These are phyloP conservation scores for Metallyticus violacea DNA, from an alignment of 2,888 invertebrate species.

Conservation along the genomic window DNA sequence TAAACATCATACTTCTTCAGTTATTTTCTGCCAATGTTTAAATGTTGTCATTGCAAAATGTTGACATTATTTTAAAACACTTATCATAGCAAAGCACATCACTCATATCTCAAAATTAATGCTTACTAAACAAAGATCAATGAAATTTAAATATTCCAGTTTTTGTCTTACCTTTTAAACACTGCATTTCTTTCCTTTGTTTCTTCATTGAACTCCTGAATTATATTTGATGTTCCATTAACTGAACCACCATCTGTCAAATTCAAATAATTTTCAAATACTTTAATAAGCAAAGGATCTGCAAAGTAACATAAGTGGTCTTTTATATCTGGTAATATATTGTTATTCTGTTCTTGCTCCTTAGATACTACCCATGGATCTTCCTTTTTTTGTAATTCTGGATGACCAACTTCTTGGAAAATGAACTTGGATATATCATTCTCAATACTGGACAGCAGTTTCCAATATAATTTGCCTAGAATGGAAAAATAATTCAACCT, in stretches of 20 bases:
- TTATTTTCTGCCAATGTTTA: too few relatives aligned
- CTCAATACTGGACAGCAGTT: not conserved
- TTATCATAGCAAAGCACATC: too few relatives aligned
- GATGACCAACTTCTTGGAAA: not conserved
- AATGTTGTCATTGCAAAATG: too few relatives aligned
- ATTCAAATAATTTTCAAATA: constrained; percentile 7
- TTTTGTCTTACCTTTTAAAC: not conserved
- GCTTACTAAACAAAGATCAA: too few relatives aligned
- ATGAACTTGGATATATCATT: not conserved
- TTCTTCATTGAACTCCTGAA: not conserved
- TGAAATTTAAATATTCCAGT: too few relatives aligned
- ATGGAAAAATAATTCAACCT: not conserved
- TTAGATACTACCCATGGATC: not conserved
- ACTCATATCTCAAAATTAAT: too few relatives aligned
- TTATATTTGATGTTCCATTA: not conserved
- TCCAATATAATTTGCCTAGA: not conserved
- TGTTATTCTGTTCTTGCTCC: not conserved
- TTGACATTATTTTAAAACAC: too few relatives aligned
- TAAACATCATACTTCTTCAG: not conserved
- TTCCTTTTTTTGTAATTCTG: not conserved
- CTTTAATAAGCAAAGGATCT: constrained; percentile 2
- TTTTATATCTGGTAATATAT: not conserved
- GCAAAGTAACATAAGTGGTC: not conserved
- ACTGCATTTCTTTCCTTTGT: not conserved
- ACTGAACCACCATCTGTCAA: not conserved